Evolutionary conservation across 2,797 vertebrate species (phyloP), one percentile per base, ranked within the genome.

Genomic region (Picus viridis): DNA sequence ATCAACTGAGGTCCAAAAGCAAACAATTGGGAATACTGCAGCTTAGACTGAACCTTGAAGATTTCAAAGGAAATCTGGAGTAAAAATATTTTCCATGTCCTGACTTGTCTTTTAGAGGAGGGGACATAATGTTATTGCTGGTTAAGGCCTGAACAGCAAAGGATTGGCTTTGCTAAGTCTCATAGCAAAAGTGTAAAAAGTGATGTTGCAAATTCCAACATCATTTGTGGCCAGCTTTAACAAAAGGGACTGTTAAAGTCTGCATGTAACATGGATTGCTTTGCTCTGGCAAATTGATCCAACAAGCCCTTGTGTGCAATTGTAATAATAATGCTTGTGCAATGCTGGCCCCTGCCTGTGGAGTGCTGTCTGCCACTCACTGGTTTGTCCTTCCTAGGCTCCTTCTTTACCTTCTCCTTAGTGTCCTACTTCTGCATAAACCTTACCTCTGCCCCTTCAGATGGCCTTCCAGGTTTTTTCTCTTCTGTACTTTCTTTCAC

Each of bases 341-440:
- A 88, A 78, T 4, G 43, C 43, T 59, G 49, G 41, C 12, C 79
- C 34, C 57, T 22, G 4, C 82, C 61, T 12, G 5, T 6, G 34
- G 45, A 69, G 26, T 13, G 30, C 49, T 56, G 5, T 41, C n/a
- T 64, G 73, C 16, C 58, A 96, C 99, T 74, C 2, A 0, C 4
- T 57, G 27, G 7, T 53, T 90, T 88, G n/a, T 67, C 14, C 41
- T 89, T 73, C 89, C 62, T 45, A 72, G 41, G 61, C 24, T 41
- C 22, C 26, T 47, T 88, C 72, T 78, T 83, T 26, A 58, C 62
- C 22, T 84, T 73, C 79, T 84, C 51, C 54, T 0, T 56, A 51
- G 15, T n/a, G 22, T 47, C 34, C 63, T 87, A 43, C 34, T 22
- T 78, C 58, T 92, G 72, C 22, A 41, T 2, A 4, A 22, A 39